A percentile compares a stretch with the other conserved stretches of the same genome.
Evolutionary conservation across 2,888 invertebrate species (phyloP).

Genomic region (Lamellibrachia satsuma): DNA sequence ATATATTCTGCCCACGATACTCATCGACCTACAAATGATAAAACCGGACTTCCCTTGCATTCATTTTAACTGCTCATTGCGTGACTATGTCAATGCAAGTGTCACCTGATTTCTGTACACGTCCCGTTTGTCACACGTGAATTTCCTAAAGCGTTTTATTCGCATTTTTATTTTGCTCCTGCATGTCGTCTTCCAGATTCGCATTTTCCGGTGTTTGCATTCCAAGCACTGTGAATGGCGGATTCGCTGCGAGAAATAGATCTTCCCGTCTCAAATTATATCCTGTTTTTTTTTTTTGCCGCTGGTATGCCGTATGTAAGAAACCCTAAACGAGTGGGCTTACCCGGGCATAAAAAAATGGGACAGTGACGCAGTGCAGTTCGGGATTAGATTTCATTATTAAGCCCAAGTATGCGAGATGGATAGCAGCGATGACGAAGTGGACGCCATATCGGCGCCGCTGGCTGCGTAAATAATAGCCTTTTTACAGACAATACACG

Average conservation of each 20-base stretch:
- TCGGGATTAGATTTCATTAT: background rate
- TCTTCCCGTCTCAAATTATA: background rate
- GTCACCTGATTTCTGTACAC: background rate
- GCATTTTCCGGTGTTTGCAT: background rate
- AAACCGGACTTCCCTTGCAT: background rate
- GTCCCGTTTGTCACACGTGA: background rate
- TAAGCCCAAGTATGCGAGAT: background rate
- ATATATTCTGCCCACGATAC: background rate
- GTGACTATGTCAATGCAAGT: background rate
- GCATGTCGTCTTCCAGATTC: background rate
- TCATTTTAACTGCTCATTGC: background rate
- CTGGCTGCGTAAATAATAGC: background rate
- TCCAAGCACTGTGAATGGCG: background rate
- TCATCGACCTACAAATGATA: background rate
- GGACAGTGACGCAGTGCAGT: background rate
- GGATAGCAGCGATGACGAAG: background rate
- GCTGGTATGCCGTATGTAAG: background rate
- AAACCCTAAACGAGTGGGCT: background rate
- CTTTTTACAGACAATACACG: background rate
- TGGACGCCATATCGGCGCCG: background rate
- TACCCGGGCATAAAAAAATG: background rate
- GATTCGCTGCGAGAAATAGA: background rate
- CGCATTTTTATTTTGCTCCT: background rate
- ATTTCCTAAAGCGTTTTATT: constrained; percentile 17
- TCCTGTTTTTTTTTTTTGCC: background rate